Conservation (phyloP, 2,888 invertebrate species). For the Carcina quercana region DNA sequence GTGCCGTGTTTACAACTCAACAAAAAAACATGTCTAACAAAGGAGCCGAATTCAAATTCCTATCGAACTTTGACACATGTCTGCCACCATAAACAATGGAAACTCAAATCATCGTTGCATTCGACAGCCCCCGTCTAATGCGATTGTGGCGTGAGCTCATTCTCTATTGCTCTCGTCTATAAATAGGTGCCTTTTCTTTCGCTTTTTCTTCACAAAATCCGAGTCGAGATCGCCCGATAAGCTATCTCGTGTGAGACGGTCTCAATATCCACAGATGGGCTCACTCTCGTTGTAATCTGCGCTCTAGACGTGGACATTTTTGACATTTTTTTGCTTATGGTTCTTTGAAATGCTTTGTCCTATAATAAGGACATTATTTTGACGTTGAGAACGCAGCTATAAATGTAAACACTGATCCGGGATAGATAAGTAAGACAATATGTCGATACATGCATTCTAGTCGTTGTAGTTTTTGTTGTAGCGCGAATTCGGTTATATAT, state of each 20-base stretch:
- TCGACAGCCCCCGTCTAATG: constrained; percentile 58
- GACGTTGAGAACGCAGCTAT: constrained; percentile 61
- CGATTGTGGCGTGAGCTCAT: constrained; percentile 59
- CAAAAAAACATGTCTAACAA: constrained; percentile 67
- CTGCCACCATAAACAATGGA: constrained; percentile 75
- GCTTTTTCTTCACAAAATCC: constrained; percentile 70
- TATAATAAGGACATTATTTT: constrained; percentile 74
- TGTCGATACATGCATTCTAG: constrained; percentile 31
- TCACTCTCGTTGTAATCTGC: constrained; percentile 66
- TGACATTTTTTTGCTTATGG: constrained; percentile 63
- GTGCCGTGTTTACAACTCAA: constrained; percentile 70
- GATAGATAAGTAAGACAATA: constrained; percentile 68
- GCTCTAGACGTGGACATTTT: constrained; percentile 54
- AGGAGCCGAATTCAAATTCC: constrained; percentile 74
- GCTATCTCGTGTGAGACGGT: constrained; percentile 69
- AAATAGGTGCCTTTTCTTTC: constrained; percentile 71
- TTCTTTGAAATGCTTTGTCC: constrained; percentile 67
- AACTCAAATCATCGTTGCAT: constrained; percentile 70
- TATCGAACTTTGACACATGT: constrained; percentile 75
- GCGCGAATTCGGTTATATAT: constrained; percentile 23
- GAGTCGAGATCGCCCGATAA: constrained; percentile 67
- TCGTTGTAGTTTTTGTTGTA: constrained; percentile 33
- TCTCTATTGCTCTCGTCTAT: constrained; percentile 63
- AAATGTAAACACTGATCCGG: constrained; percentile 71
- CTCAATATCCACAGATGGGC: constrained; percentile 74